Conservation (phyloP, 1,140 invertebrate genomes). For the Macrostomum lignano region DNA sequence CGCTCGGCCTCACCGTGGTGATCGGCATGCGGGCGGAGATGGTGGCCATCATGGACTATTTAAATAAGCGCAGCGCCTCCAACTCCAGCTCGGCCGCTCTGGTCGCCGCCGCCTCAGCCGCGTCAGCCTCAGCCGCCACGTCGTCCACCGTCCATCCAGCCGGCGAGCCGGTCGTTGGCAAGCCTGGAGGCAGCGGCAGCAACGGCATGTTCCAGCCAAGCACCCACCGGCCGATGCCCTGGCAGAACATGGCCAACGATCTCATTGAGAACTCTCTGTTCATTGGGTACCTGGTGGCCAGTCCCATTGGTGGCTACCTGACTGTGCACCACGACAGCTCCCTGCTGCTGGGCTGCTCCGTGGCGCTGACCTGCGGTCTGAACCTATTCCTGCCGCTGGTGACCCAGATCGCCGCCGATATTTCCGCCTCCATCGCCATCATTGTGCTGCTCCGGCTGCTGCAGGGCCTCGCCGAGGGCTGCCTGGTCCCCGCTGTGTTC, state of each 20-base stretch:
- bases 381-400: conserved; percentile 5
- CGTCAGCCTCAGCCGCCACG: too few relatives aligned
- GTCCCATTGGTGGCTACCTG: conserved; percentile 5
- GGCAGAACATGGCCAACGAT: conserved; percentile 3
- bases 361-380: conserved; percentile 4
- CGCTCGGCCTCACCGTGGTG: conserved; percentile 2
- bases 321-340: conserved; percentile 4
- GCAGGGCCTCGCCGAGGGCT: conserved; percentile 6
- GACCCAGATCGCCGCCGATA: not conserved
- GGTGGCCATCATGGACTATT: conserved; percentile 2
- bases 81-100: not conserved
- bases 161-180: too few relatives aligned
- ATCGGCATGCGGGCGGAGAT: conserved; percentile 6
- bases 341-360: conserved; percentile 2
- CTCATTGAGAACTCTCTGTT: conserved; percentile 6
- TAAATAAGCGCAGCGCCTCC: conserved; percentile 5
- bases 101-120: too few relatives aligned
- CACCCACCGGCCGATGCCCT: not conserved
- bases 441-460: conserved; percentile 4
- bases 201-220: not conserved
- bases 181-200: too few relatives aligned
- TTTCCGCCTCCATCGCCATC: conserved; percentile 2
- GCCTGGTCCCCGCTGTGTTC: conserved; percentile 5
- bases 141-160: too few relatives aligned
- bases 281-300: conserved; percentile 3